phyloP scores from a whole-genome alignment of 2,113 vertebrate species.

The Pterocles burchelli region DNA sequence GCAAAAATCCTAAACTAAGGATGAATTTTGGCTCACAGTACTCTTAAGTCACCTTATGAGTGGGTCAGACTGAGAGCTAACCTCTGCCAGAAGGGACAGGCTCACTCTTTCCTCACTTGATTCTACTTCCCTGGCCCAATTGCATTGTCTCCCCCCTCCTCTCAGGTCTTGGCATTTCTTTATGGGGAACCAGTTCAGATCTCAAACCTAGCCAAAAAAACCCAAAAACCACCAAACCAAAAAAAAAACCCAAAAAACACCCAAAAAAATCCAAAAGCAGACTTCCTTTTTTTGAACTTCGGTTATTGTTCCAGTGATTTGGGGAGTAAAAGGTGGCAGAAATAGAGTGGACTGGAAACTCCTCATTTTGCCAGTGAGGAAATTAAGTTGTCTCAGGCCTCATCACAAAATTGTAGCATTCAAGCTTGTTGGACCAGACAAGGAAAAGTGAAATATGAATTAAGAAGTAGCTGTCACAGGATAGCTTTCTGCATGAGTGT shows the following conservation, averaged over 20 bases:
- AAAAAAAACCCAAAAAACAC: neutral
- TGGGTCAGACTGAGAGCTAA: neutral
- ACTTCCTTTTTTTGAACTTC: neutral
- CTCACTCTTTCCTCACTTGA: neutral
- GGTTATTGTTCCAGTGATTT: neutral
- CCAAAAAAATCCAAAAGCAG: neutral
- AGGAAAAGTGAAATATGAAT: neutral
- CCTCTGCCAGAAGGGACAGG: neutral
- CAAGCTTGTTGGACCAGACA: neutral
- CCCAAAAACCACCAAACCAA: too few species aligned
- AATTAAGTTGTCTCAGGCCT: neutral
- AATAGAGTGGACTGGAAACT: neutral
- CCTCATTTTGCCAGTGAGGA: neutral
- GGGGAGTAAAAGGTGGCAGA: neutral
- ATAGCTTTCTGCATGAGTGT: neutral
- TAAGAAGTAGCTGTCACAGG: neutral
- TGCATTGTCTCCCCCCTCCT: neutral
- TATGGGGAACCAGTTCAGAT: neutral
- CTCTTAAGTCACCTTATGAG: neutral
- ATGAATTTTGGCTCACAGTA: neutral
- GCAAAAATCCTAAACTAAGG: neutral
- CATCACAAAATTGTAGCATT: neutral
- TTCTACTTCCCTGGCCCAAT: neutral
- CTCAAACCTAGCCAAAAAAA: neutral
- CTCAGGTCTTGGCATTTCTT: neutral